Conservation (phyloP, 2,797 vertebrate species). For the Myiotriccus ornatus region DNA sequence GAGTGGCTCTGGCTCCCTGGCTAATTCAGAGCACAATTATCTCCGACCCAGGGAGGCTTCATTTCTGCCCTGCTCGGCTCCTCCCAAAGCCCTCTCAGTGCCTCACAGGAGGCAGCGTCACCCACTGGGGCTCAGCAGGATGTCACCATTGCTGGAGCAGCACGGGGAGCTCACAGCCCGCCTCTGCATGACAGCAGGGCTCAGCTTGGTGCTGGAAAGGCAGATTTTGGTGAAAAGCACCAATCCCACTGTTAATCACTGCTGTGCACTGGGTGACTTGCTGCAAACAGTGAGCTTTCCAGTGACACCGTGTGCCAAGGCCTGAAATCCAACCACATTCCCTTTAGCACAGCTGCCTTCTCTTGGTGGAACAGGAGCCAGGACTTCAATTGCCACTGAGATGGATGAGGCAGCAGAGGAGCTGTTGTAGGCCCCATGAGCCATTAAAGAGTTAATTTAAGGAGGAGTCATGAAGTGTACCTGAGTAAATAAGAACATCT, state of each 20-base stretch:
- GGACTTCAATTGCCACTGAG: not conserved
- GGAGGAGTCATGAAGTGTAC: not conserved
- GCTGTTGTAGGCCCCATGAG: not conserved
- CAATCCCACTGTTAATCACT: rapidly evolving
- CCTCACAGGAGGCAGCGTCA: not conserved
- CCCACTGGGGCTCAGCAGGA: not conserved
- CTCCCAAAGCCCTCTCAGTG: not conserved
- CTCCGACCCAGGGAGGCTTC: not conserved
- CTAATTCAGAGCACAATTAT: not conserved
- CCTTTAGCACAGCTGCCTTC: not conserved
- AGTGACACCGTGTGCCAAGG: rapidly evolving
- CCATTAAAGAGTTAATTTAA: not conserved
- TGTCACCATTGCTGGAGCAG: not conserved
- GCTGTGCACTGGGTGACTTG: not conserved
- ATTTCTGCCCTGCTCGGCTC: not conserved
- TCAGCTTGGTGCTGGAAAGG: not conserved
- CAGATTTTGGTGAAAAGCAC: not conserved
- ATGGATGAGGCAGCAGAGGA: not conserved
- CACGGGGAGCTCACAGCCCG: not conserved
- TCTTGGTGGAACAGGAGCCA: not conserved
- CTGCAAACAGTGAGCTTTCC: not conserved
- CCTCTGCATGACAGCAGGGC: not conserved
- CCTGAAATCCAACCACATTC: not conserved
- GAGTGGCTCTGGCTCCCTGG: not conserved
- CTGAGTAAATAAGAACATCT: constrained; percentile 32